Evolutionary conservation across 2,888 invertebrate species (phyloP).

Genomic region (Polymixis flavicincta): DNA sequence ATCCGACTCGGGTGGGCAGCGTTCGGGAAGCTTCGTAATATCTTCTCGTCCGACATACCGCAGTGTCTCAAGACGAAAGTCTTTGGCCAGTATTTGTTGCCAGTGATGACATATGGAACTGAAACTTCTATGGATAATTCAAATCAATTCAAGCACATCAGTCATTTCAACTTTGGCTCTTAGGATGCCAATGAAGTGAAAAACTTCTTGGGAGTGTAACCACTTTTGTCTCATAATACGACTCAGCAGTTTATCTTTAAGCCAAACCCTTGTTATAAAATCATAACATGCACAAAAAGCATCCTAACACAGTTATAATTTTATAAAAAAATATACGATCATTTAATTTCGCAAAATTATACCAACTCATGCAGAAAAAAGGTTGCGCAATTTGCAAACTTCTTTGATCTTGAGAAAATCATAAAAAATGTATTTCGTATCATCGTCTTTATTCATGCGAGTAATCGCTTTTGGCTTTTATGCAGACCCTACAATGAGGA

Average conservation of each 20-base stretch:
- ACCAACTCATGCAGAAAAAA: constrained; percentile 50
- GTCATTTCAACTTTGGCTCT: background rate
- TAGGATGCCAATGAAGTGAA: background rate
- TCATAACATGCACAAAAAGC: background rate
- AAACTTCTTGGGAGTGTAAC: background rate
- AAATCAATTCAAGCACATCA: background rate
- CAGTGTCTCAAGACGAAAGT: too few relatives aligned
- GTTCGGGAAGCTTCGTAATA: too few relatives aligned
- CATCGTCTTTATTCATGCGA: constrained; percentile 58
- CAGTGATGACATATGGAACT: too few relatives aligned
- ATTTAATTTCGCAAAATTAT: constrained; percentile 35
- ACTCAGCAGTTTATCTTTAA: background rate
- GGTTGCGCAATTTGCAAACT: constrained; percentile 39
- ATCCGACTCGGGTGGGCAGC: too few relatives aligned
- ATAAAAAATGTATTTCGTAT: constrained; percentile 58
- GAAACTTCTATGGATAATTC: too few relatives aligned
- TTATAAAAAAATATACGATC: constrained; percentile 39
- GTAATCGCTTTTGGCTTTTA: constrained; percentile 55
- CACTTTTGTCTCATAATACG: background rate
- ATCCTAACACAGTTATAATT: constrained; percentile 5
- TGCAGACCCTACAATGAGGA: constrained; percentile 51
- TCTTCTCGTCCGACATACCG: too few relatives aligned
- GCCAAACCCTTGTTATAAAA: background rate
- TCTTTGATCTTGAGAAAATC: constrained; percentile 59
- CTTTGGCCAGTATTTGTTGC: too few relatives aligned